Evolutionary conservation across 2,113 vertebrate genomes (phyloP).

Genomic region (Coturnix japonica): DNA sequence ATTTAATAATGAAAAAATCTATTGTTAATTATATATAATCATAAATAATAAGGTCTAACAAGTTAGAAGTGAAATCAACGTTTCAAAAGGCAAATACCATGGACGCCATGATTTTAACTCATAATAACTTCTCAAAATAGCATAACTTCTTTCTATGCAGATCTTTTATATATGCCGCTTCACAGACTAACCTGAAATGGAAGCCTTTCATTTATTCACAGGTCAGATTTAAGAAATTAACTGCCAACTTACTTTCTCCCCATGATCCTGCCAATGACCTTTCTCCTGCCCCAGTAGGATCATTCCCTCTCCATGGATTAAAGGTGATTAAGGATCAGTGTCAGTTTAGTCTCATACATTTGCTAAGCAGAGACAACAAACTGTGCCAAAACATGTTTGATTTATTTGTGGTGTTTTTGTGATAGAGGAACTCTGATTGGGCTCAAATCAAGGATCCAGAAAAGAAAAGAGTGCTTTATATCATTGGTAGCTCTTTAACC

Average conservation of each 20-base stretch:
- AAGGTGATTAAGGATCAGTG: constrained; percentile 73
- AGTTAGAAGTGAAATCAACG: neutral
- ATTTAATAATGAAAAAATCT: neutral
- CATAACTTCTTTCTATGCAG: neutral
- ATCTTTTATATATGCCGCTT: neutral
- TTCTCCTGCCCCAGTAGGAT: constrained; percentile 50
- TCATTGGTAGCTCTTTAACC: constrained; percentile 69
- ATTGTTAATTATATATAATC: neutral
- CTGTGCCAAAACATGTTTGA: constrained; percentile 64
- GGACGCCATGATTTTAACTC: neutral
- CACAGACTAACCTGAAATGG: neutral
- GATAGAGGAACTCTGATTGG: constrained; percentile 30
- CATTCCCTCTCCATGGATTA: constrained; percentile 41
- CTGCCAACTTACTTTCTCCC: constrained; percentile 51
- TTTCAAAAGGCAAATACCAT: neutral
- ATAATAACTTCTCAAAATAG: neutral
- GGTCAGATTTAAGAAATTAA: constrained; percentile 54
- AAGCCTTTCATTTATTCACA: constrained; percentile 35
- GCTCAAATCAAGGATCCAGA: constrained; percentile 60
- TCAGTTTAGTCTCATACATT: constrained; percentile 67
- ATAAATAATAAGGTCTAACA: neutral
- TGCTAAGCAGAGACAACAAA: constrained; percentile 54
- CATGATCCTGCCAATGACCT: constrained; percentile 55
- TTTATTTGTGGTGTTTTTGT: constrained; percentile 59
- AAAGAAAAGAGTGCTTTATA: constrained; percentile 70